phyloP scores from a whole-genome alignment of 2,797 vertebrate species.

The Kryptopterus vitreolus region DNA sequence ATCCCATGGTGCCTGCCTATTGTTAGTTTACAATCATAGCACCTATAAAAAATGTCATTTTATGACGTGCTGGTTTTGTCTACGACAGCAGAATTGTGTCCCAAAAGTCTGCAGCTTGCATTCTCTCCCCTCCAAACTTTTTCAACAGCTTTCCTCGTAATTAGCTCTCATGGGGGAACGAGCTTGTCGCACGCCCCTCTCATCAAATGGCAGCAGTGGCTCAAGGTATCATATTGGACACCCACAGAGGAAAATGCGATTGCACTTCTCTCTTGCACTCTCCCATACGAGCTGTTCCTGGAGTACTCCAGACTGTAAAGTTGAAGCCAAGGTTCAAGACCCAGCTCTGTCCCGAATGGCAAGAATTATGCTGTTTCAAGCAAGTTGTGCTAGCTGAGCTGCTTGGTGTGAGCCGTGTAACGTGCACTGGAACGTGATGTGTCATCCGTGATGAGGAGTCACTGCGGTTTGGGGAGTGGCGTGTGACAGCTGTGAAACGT shows the following conservation, averaged over 20 bases:
- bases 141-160: conserved; percentile 35
- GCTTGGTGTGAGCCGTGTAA: conserved; percentile 17
- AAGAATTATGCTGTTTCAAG: conserved; percentile 20
- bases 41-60: background rate
- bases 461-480: background rate
- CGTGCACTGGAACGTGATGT: conserved; percentile 22
- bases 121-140: conserved; percentile 26
- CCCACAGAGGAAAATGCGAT: background rate
- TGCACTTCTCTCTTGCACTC: background rate
- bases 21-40: background rate
- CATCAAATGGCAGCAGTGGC: background rate
- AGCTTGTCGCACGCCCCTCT: background rate
- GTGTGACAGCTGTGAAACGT: conserved; percentile 14
- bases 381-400: conserved; percentile 13
- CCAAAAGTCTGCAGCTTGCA: conserved; percentile 5
- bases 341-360: background rate
- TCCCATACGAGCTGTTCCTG: background rate
- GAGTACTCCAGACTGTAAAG: background rate
- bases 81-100: background rate
- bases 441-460: conserved; percentile 17
- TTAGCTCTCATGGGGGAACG: conserved; percentile 41
- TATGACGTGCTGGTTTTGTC: background rate
- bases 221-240: conserved; percentile 13
- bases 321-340: background rate
- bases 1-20: background rate